Evolutionary conservation across 30 jellyfish, hydroid and myxozoan genomes (phyloP).

Genomic region (Chrysaora quinquecirrha): DNA sequence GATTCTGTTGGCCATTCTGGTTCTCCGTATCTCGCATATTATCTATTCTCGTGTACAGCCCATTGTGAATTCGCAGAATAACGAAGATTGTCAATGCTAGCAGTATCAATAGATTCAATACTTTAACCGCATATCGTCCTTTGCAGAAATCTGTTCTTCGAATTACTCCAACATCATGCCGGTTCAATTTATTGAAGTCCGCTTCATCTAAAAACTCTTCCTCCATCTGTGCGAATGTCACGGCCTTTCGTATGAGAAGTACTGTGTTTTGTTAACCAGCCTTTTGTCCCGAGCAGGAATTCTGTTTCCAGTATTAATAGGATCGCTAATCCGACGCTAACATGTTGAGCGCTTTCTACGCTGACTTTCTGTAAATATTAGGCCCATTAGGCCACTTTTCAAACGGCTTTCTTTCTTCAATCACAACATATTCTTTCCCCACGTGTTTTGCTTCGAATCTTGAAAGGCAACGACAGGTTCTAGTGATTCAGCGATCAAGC

Average conservation of each 20-base stretch:
- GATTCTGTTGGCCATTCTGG: background rate
- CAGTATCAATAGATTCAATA: conserved; percentile 8
- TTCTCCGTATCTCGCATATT: background rate
- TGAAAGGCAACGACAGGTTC: background rate
- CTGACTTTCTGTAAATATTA: no score
- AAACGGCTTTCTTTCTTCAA: no score
- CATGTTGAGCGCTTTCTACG: no score
- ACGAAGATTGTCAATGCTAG: background rate
- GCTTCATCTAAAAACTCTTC: background rate
- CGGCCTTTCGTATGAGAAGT: no score
- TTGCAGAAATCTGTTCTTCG: background rate
- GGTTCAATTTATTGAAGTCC: background rate
- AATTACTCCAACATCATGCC: background rate
- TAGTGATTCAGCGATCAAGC: background rate
- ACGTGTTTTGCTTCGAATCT: background rate
- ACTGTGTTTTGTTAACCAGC: no score
- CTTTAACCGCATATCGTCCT: background rate
- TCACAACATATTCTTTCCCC: no score
- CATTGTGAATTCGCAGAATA: background rate
- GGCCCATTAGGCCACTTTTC: no score
- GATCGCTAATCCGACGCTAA: no score
- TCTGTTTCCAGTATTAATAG: no score
- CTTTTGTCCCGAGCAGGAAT: no score
- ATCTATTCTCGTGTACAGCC: background rate
- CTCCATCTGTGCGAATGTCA: no score